Percentiles rank a stretch among this genome's conserved stretches.
Evolutionary conservation across 2,113 vertebrate genomes (phyloP).

Genomic region (Piaya cayana): DNA sequence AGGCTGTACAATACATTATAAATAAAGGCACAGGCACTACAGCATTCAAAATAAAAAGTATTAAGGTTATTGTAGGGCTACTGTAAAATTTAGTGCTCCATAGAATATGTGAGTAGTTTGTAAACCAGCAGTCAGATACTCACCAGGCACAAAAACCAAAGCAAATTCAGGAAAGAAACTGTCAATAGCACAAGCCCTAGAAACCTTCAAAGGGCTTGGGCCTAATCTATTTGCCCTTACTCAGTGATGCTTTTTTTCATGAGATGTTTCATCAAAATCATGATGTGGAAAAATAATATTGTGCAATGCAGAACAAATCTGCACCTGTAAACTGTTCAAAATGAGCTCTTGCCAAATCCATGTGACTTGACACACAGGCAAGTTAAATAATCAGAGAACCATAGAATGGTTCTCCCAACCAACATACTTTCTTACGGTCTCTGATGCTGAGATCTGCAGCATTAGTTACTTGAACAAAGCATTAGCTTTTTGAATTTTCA

Average conservation of each 20-base stretch:
- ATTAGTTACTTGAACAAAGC: neutral
- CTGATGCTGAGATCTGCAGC: neutral
- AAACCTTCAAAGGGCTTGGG: slow-evolving; percentile 23
- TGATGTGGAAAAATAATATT: neutral
- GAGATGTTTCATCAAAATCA: neutral
- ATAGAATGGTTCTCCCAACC: neutral
- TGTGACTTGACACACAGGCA: neutral
- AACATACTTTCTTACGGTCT: neutral
- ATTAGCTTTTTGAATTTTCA: neutral
- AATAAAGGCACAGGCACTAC: slow-evolving; percentile 45
- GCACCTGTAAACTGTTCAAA: neutral
- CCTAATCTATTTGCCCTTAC: slow-evolving; percentile 17
- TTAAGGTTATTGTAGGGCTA: slow-evolving; percentile 59
- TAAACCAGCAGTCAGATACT: slow-evolving; percentile 34
- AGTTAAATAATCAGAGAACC: neutral
- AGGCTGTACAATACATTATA: slow-evolving; percentile 54
- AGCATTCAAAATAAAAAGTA: slow-evolving; percentile 62
- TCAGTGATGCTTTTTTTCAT: neutral
- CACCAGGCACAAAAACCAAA: slow-evolving; percentile 35
- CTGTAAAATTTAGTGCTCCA: slow-evolving; percentile 64
- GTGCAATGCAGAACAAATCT: neutral
- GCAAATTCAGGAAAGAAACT: slow-evolving; percentile 30
- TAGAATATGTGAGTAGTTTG: slow-evolving; percentile 61
- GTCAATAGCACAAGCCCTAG: slow-evolving; percentile 21
- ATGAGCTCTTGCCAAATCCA: neutral